phyloP scores from a whole-genome alignment of 2,113 vertebrate species.

The Calyptommatus sinebrachiatus region DNA sequence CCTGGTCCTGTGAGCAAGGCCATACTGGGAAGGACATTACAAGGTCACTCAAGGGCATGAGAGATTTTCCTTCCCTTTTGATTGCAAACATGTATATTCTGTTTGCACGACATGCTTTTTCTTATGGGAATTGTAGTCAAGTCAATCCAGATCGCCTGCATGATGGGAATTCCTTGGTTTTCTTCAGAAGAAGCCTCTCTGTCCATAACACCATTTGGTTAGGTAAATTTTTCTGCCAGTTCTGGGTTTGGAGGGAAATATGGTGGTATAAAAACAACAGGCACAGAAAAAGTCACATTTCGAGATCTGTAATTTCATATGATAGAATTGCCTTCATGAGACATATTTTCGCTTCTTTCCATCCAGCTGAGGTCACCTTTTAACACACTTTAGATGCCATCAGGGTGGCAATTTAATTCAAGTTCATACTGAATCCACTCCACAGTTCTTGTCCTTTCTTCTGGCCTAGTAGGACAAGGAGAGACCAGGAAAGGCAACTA shows the following conservation, averaged over 20 bases:
- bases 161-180: too few species aligned
- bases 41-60: slow-evolving; percentile 12
- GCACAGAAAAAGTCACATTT: not conserved
- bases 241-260: not conserved
- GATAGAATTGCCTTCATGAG: not conserved
- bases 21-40: not conserved
- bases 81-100: not conserved
- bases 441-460: not conserved
- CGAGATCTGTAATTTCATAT: too few species aligned
- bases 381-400: not conserved
- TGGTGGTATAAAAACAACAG: not conserved
- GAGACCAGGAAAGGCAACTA: not conserved
- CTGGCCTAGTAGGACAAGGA: not conserved
- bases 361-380: not conserved
- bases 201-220: not conserved
- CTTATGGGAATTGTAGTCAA: too few species aligned
- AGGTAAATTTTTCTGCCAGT: not conserved
- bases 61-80: not conserved
- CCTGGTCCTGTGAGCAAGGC: too few species aligned
- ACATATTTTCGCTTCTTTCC: too few species aligned
- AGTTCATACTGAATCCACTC: not conserved
- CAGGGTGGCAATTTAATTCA: not conserved
- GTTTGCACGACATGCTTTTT: not conserved
- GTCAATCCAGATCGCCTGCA: not conserved
- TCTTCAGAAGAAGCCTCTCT: not conserved